Base-by-base conservation (phyloP, 1,140 invertebrate species). In the Trachymyrmex cornetzi region DNA sequence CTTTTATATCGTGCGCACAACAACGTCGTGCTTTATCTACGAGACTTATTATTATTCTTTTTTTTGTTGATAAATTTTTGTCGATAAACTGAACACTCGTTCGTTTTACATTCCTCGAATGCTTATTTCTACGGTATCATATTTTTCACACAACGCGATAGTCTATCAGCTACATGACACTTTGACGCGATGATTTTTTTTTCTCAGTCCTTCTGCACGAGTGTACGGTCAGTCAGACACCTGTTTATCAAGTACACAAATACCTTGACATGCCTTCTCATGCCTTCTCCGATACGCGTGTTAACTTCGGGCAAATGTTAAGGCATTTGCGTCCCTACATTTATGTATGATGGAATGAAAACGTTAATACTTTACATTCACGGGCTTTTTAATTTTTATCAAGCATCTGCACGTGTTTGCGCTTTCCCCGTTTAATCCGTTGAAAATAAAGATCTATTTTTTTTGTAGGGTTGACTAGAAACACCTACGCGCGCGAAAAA, bases 41-140 rank as follows among this genome's bases (percentile, higher is more conserved):
- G n/a, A 12, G 38, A 14, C n/a, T 27, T 34, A 34, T 75, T 74
- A 16, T 48, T 50, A 16, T 34, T 55, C 53, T 38, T 74, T 57
- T 66, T 44, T 24, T 27, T 61, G 63, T 84, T 74, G 80, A 84
- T 84, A 84, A 84, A 61, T 63, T 69, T 69, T 48, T 24, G 38
- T 50, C 27, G 66, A 69, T 75, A 61, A 38, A 24, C 14, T 16
- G n/a, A 19, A 57, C 63, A 16, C 22, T 19, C 48, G 5, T 61
- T 34, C 30, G n/a, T n/a, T n/a, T 30, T 38, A 50, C 27, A 22
- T 50, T 63, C 48, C 19, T 44, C n/a, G 19, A 34, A 53, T 27
- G 30, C 1, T 57, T 19, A 44, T 44, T 44, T 2, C 38, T 11
- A 44, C 38, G 38, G 9, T 44, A 44, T 81, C n/a, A 19, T 81